Conservation (phyloP, 2,113 vertebrate genomes). For the Nestor notabilis region DNA sequence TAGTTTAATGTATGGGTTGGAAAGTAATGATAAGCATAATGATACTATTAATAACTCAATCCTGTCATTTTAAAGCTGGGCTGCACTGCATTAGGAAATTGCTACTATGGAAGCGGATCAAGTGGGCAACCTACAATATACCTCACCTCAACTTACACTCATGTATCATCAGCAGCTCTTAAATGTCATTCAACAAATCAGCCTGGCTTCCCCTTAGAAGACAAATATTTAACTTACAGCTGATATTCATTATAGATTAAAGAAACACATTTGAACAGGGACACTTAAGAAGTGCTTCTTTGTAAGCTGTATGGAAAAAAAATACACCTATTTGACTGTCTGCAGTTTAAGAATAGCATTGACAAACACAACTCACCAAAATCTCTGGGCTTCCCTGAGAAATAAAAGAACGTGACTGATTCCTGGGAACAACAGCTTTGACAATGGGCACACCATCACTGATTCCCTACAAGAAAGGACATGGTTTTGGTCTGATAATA, state of each 20-base stretch:
- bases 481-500: background rate
- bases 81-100: background rate
- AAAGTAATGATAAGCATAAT: background rate
- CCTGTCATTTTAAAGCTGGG: background rate
- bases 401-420: constrained; percentile 96
- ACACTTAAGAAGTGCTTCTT: background rate
- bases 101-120: background rate
- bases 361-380: constrained; percentile 82
- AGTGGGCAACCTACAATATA: background rate
- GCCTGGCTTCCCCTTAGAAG: background rate
- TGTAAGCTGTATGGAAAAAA: background rate
- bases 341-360: background rate
- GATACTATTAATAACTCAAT: background rate
- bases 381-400: constrained; percentile 95
- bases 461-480: constrained; percentile 85
- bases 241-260: background rate
- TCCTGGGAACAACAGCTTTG: constrained; percentile 92
- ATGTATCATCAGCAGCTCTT: background rate
- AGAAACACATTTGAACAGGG: background rate
- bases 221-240: background rate
- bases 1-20: background rate
- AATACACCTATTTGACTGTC: background rate
- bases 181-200: background rate
- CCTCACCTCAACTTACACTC: background rate
- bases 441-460: constrained; percentile 90